These are phyloP conservation scores for Microctenopoma steveboyesi DNA, from an alignment of 2,797 vertebrate species.

Conservation along the genomic window DNA sequence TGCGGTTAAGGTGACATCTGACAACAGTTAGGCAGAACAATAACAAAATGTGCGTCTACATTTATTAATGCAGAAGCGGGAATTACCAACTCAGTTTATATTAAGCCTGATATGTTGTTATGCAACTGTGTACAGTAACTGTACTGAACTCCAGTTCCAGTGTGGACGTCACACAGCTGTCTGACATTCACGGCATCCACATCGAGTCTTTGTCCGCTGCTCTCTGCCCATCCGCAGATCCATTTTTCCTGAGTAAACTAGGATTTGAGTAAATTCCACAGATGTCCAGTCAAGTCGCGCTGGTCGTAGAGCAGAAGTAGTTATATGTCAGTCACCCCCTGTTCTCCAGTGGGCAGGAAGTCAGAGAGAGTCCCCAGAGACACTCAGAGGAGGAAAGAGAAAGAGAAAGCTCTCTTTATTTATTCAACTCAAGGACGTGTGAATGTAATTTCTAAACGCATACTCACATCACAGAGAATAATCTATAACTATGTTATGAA, in stretches of 20 bases:
- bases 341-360: conserved; percentile 77
- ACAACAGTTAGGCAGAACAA: neutral
- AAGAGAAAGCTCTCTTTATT: conserved; percentile 68
- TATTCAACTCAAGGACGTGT: conserved; percentile 54
- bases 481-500: neutral
- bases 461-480: neutral
- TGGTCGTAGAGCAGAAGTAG: conserved; percentile 62
- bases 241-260: conserved; percentile 20
- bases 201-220: neutral
- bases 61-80: conserved; percentile 2
- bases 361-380: conserved; percentile 70
- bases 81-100: conserved; percentile 12
- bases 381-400: conserved; percentile 47
- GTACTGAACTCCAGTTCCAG: conserved; percentile 23
- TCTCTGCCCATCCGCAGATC: neutral
- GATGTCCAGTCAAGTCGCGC: conserved; percentile 68
- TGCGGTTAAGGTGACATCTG: neutral
- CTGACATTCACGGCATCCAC: neutral
- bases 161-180: conserved; percentile 44
- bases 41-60: neutral
- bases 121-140: conserved; percentile 44
- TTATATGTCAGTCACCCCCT: conserved; percentile 72
- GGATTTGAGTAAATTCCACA: conserved; percentile 60
- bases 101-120: conserved; percentile 24
- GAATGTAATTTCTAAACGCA: conserved; percentile 32